These are phyloP conservation scores for Silurus meridionalis DNA, from an alignment of 2,113 vertebrate species.

Conservation along the genomic window DNA sequence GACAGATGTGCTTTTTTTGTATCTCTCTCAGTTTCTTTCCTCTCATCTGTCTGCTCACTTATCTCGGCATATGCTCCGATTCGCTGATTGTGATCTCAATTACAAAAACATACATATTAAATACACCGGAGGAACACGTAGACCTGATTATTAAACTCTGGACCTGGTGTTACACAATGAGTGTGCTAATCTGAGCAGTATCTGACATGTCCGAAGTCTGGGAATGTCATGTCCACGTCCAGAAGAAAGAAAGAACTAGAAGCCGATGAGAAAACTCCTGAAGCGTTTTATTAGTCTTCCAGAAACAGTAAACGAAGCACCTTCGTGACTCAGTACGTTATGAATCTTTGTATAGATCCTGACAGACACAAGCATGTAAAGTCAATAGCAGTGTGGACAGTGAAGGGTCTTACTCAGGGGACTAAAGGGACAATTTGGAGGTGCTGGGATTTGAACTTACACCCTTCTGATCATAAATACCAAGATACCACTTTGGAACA, in stretches of 20 bases:
- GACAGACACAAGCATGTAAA: slow-evolving; percentile 63
- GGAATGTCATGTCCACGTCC: slow-evolving; percentile 49
- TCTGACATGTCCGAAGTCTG: slow-evolving; percentile 57
- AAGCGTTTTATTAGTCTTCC: slow-evolving; percentile 5
- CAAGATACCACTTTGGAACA: too few relatives aligned
- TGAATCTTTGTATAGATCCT: slow-evolving; percentile 68
- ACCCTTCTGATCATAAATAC: neutral
- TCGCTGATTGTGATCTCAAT: slow-evolving; percentile 70
- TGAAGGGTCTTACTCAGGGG: too few relatives aligned
- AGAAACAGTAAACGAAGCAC: neutral
- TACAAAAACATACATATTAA: slow-evolving; percentile 67
- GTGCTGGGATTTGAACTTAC: too few relatives aligned
- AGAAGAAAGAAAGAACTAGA: neutral
- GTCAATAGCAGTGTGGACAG: slow-evolving; percentile 49
- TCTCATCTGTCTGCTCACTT: neutral
- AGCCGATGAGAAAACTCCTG: neutral
- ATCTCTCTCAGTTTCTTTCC: neutral
- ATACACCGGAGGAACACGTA: slow-evolving; percentile 59
- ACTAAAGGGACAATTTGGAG: too few relatives aligned
- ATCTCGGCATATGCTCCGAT: slow-evolving; percentile 59
- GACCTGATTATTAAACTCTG: slow-evolving; percentile 72
- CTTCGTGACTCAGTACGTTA: slow-evolving; percentile 61
- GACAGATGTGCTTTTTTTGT: neutral
- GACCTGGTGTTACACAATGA: slow-evolving; percentile 71
- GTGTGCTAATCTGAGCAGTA: slow-evolving; percentile 61